phyloP scores from a whole-genome alignment of 2,888 invertebrate species.

The Athrips mouffetella region DNA sequence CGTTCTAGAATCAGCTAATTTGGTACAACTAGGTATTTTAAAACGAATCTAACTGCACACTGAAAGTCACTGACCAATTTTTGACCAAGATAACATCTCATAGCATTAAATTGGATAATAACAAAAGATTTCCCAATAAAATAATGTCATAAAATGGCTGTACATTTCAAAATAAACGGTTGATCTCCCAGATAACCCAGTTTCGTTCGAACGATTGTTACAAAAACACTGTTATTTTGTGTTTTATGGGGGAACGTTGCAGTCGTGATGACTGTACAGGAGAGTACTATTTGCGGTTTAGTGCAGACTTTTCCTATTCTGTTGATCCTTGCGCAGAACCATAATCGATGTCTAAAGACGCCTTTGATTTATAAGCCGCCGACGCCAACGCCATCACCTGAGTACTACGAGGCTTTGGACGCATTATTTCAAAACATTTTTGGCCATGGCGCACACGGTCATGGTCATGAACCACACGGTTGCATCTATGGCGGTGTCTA shows the following conservation, averaged over 20 bases:
- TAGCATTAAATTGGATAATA: not conserved
- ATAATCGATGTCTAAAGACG: conserved; percentile 55
- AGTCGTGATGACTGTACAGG: conserved; percentile 51
- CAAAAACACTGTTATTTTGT: not conserved
- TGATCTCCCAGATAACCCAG: not conserved
- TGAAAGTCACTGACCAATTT: conserved; percentile 85
- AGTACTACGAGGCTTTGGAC: conserved; percentile 66
- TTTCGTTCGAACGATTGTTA: not conserved
- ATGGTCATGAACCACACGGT: conserved; percentile 19
- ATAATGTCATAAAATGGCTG: not conserved
- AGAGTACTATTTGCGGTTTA: conserved; percentile 51
- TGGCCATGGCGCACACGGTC: conserved; percentile 22
- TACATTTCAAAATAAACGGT: not conserved
- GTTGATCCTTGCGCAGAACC: conserved; percentile 61
- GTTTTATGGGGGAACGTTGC: not conserved
- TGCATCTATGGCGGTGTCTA: conserved; percentile 18
- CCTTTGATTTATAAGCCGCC: conserved; percentile 64
- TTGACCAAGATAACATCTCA: not conserved
- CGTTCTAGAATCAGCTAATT: no score
- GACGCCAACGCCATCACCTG: conserved; percentile 57
- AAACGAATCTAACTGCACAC: conserved; percentile 97
- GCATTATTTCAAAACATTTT: conserved; percentile 51
- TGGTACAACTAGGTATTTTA: no score
- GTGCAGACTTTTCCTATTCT: conserved; percentile 65
- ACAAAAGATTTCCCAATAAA: conserved; percentile 7